Evolutionary conservation across 2,797 vertebrate species (phyloP), one percentile per base, ranked within the genome.

Genomic region (Pyrrhura leucotis): DNA sequence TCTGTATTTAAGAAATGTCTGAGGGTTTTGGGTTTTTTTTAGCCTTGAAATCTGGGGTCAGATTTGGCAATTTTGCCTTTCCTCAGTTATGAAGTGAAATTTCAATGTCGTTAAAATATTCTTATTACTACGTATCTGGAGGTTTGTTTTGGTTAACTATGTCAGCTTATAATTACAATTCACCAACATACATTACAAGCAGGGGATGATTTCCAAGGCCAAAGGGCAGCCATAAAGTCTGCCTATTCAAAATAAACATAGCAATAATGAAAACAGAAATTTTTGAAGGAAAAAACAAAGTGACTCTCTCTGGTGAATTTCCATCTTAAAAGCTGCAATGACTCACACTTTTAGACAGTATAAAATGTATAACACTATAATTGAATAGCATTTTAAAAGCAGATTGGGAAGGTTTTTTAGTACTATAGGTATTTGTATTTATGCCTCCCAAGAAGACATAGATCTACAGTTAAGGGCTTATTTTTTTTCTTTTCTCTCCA

Each of bases 371-470:
- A 68, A 61, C 5, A 3, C 50, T 85, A 11, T 54, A 80, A 95
- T 85, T 62, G 87, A 91, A 42, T 63, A 72, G 21, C 73, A 87
- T 89, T 94, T 78, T 58, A 83, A 79, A 83, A 76, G 62, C 47
- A 89, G 78, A 88, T 67, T 12, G 29, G n/a, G 75, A 63, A 93
- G 42, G 51, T 69, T 90, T 53, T 91, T 68, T 40, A 85, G 66
- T 65, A 37, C 54, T 62, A 0, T 12, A 3, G 13, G 4, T 78
- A 47, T 39, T 68, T 37, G n/a, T 18, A 62, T 88, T 89, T 79
- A 18, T 77, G 50, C 59, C 14, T 9, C 79, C 40, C 54, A 62
- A 31, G 33, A 90, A 86, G 74, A 63, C 61, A 16, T 80, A 89
- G 69, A 66, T 81, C 53, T 54, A 21, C 29, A 61, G n/a, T 53